A percentile compares a stretch with the other conserved stretches of the same genome.
Evolutionary conservation across 2,797 vertebrate species (phyloP).

Genomic region (Naso thynnoides): DNA sequence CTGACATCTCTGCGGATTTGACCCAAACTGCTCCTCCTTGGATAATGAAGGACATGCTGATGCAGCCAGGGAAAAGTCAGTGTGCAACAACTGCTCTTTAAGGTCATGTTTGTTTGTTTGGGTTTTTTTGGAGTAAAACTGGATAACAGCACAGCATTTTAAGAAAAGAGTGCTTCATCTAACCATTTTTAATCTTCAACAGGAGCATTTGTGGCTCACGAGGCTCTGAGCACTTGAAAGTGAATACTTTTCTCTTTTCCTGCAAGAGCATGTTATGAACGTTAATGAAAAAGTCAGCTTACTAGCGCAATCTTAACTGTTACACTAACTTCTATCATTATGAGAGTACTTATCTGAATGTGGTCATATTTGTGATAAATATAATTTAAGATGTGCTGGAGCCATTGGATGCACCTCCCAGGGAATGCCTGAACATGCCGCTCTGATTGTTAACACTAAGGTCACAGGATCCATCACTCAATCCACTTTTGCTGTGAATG

Average conservation of each 20-base stretch:
- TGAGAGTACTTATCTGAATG: conserved; percentile 25
- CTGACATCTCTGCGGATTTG: conserved; percentile 38
- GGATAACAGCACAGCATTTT: conserved; percentile 14
- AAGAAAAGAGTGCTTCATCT: not conserved
- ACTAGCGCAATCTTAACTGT: conserved; percentile 25
- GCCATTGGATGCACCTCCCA: conserved; percentile 27
- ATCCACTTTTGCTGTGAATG: conserved; percentile 9
- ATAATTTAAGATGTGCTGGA: conserved; percentile 32
- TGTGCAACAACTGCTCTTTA: conserved; percentile 31
- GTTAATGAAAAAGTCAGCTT: conserved; percentile 41
- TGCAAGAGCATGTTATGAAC: conserved; percentile 14
- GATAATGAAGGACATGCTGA: conserved; percentile 56
- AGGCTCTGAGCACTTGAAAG: conserved; percentile 17
- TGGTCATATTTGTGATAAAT: conserved; percentile 40
- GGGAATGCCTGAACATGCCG: conserved; percentile 23
- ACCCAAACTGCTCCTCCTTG: conserved; percentile 26
- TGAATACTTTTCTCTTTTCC: not conserved
- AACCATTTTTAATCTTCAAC: not conserved
- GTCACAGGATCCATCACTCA: conserved; percentile 37
- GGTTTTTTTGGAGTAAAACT: conserved; percentile 11
- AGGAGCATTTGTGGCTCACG: not conserved
- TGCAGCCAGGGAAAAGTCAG: conserved; percentile 26
- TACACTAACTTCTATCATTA: conserved; percentile 54
- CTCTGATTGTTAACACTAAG: conserved; percentile 32
- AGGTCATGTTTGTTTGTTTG: conserved; percentile 30